These are phyloP conservation scores for Arctocebus calabarensis DNA, from an alignment of 2,797 vertebrate species.

Conservation along the genomic window DNA sequence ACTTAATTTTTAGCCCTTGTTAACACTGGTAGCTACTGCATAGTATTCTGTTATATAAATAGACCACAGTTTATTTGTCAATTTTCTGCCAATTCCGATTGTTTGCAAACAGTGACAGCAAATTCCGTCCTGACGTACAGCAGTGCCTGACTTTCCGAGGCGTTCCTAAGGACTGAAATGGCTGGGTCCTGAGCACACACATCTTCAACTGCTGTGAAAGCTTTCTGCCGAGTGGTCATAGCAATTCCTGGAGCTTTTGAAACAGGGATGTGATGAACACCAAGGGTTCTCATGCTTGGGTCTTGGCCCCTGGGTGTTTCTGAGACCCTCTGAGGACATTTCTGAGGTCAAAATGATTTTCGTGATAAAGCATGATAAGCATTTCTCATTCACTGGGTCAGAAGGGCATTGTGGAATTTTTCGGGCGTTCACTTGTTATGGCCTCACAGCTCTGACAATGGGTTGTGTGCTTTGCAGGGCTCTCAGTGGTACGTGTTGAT, in stretches of 20 bases:
- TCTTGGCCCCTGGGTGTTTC: background rate
- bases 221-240: background rate
- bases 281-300: background rate
- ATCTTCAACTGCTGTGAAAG: background rate
- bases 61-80: background rate
- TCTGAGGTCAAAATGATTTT: background rate
- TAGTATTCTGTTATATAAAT: background rate
- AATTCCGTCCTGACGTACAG: fast-evolving
- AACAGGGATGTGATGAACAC: background rate
- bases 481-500: background rate
- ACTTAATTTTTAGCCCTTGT: too few species aligned
- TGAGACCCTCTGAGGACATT: background rate
- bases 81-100: background rate
- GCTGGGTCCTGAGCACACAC: fast-evolving
- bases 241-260: background rate
- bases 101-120: background rate
- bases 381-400: background rate
- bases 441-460: background rate
- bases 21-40: too few species aligned
- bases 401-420: fast-evolving
- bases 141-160: background rate
- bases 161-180: background rate
- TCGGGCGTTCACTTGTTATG: background rate
- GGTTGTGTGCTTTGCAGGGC: too few species aligned
- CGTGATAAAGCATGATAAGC: background rate